Conservation (phyloP, 2,113 vertebrate genomes). For the Symphodus melops region DNA sequence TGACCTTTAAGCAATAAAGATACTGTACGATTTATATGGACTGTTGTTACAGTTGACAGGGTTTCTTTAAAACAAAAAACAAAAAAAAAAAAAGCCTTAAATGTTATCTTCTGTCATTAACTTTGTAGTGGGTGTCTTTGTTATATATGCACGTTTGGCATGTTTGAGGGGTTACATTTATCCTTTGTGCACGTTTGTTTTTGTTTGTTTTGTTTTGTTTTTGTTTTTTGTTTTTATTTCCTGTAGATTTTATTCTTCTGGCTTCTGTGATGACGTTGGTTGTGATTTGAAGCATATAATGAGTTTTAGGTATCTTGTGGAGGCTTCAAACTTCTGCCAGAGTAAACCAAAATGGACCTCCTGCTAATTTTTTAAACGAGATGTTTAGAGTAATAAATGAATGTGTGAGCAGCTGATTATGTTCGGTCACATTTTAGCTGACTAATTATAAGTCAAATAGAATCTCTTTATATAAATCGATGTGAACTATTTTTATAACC, state of each 20-base stretch:
- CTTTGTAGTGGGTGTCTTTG: not conserved
- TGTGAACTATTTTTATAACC: not conserved
- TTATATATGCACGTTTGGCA: constrained; percentile 18
- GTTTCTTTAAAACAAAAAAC: not conserved
- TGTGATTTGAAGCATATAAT: not conserved
- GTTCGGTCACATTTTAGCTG: constrained; percentile 16
- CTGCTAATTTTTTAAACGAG: not conserved
- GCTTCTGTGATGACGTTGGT: too few species aligned
- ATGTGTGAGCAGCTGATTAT: constrained; percentile 6
- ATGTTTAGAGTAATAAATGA: constrained; percentile 11
- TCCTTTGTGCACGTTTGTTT: not conserved
- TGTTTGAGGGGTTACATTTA: constrained; percentile 7
- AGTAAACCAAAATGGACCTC: constrained; percentile 43
- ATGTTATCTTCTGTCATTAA: not conserved
- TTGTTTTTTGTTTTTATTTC: not conserved
- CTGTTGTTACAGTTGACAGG: not conserved
- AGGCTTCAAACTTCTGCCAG: constrained; percentile 11
- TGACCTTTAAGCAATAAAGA: not conserved
- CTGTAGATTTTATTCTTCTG: not conserved
- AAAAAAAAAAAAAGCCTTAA: not conserved
- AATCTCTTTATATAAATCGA: constrained; percentile 8
- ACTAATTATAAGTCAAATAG: too few species aligned
- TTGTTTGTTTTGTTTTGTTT: not conserved
- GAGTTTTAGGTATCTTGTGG: constrained; percentile 4
- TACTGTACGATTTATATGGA: not conserved